Percentiles rank a stretch among this genome's conserved stretches.
phyloP scores from a whole-genome alignment of 2,888 invertebrate species.

The Lepidochitona cinerea region DNA sequence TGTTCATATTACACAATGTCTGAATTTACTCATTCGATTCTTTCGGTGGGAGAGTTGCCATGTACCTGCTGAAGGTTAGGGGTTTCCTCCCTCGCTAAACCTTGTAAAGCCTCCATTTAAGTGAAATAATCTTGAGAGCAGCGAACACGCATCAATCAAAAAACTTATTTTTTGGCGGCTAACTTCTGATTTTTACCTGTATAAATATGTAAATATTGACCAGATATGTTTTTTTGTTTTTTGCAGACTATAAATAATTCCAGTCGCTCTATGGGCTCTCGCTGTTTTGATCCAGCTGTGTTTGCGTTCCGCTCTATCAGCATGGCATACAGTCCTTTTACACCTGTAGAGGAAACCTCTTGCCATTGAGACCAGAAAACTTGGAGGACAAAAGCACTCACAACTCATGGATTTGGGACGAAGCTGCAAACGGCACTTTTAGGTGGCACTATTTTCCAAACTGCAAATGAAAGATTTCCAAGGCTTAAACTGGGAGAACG shows the following conservation, averaged over 20 bases:
- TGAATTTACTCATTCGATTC: too few species aligned
- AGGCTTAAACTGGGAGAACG: not conserved
- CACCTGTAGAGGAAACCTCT: conserved; percentile 41
- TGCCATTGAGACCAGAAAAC: too few species aligned
- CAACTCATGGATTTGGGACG: too few species aligned
- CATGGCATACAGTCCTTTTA: conserved; percentile 31
- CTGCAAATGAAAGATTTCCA: not conserved
- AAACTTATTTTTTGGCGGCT: not conserved
- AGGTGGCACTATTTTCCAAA: not conserved
- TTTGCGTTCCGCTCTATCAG: conserved; percentile 43
- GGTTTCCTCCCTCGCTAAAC: not conserved
- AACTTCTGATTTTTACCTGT: not conserved
- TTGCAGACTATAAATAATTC: conserved; percentile 41
- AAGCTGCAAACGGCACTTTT: too few species aligned
- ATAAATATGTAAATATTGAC: not conserved
- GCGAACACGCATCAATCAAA: too few species aligned
- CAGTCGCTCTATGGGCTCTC: conserved; percentile 19
- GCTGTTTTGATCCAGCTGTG: conserved; percentile 35
- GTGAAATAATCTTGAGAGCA: too few species aligned
- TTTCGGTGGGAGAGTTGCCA: not conserved
- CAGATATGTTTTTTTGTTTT: conserved; percentile 10
- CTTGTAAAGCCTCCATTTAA: too few species aligned
- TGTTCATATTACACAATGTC: too few species aligned
- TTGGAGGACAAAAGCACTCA: too few species aligned
- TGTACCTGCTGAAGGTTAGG: not conserved